phyloP scores from a whole-genome alignment of 2,888 invertebrate genomes.

The Drosophila melanosoma region DNA sequence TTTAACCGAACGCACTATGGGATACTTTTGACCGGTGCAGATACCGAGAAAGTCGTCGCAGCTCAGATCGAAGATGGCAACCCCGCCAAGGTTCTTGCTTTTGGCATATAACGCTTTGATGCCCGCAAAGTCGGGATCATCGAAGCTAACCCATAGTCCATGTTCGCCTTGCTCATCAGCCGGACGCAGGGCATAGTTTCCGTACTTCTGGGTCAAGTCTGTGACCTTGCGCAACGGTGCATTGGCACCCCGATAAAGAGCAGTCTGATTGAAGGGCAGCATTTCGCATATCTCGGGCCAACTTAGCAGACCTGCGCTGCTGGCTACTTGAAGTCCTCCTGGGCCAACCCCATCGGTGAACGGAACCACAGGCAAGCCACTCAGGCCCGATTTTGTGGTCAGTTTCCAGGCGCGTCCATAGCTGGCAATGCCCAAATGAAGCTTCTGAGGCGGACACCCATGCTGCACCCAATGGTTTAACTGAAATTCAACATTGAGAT shows the following conservation, averaged over 20 bases:
- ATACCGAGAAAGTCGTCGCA: slow-evolving; percentile 93
- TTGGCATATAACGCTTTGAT: slow-evolving; percentile 90
- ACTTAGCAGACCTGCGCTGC: slow-evolving; percentile 89
- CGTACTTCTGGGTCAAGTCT: slow-evolving; percentile 92
- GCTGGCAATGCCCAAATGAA: slow-evolving; percentile 90
- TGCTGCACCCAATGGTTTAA: slow-evolving; percentile 88
- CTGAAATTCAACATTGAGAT: slow-evolving; percentile 89
- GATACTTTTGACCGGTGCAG: slow-evolving; percentile 92
- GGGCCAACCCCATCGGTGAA: slow-evolving; percentile 89
- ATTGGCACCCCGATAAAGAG: slow-evolving; percentile 87
- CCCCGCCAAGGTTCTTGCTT: slow-evolving; percentile 90
- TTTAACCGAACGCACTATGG: slow-evolving; percentile 91
- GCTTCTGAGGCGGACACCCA: slow-evolving; percentile 88
- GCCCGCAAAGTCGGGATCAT: slow-evolving; percentile 92
- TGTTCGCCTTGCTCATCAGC: slow-evolving; percentile 88
- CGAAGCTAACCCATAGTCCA: slow-evolving; percentile 93
- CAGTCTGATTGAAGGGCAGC: slow-evolving; percentile 87
- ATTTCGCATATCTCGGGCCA: slow-evolving; percentile 93
- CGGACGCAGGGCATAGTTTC: slow-evolving; percentile 91
- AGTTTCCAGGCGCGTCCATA: slow-evolving; percentile 92
- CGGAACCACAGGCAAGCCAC: slow-evolving; percentile 91
- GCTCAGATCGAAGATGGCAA: slow-evolving; percentile 90
- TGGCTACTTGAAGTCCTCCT: slow-evolving; percentile 88
- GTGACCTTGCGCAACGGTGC: slow-evolving; percentile 90
- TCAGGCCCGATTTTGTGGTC: slow-evolving; percentile 89